phyloP scores from a whole-genome alignment of 2,888 invertebrate genomes.

The Acrocyrtus sp. region DNA sequence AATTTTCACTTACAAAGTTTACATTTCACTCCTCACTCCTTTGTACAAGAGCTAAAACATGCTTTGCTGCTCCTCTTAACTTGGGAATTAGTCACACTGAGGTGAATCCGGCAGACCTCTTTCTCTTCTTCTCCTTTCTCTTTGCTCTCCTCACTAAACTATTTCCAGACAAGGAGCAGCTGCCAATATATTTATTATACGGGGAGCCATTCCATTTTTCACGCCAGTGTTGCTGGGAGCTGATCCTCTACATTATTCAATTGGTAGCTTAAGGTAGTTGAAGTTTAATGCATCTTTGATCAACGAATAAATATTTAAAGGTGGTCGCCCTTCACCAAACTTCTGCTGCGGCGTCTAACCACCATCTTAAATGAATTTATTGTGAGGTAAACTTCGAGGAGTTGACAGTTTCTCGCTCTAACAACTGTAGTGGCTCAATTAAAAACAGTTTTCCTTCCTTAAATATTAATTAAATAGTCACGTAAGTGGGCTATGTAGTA shows the following conservation, averaged over 20 bases:
- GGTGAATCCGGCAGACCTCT: background rate
- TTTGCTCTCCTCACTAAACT: constrained; percentile 6
- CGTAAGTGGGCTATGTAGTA: background rate
- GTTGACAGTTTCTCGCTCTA: background rate
- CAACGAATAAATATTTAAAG: background rate
- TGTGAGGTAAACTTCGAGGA: background rate
- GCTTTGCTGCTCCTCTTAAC: constrained; percentile 29
- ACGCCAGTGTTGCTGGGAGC: background rate
- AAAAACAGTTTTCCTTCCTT: background rate
- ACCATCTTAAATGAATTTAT: background rate
- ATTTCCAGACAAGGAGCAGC: constrained; percentile 12
- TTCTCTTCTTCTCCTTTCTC: no score
- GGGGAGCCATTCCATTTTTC: background rate
- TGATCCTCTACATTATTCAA: background rate
- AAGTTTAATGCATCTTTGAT: background rate
- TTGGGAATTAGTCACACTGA: constrained; percentile 24
- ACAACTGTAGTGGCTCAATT: background rate
- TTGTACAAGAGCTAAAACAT: background rate
- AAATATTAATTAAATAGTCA: background rate
- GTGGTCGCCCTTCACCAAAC: background rate
- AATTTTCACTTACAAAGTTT: constrained; percentile 47
- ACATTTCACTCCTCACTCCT: constrained; percentile 32
- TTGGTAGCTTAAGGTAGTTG: background rate
- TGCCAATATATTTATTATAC: constrained; percentile 27
- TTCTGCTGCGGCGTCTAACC: background rate